Base-by-base conservation (phyloP, 37 sponge, comb jelly and placozoan species). In the Corticium candelabrum region DNA sequence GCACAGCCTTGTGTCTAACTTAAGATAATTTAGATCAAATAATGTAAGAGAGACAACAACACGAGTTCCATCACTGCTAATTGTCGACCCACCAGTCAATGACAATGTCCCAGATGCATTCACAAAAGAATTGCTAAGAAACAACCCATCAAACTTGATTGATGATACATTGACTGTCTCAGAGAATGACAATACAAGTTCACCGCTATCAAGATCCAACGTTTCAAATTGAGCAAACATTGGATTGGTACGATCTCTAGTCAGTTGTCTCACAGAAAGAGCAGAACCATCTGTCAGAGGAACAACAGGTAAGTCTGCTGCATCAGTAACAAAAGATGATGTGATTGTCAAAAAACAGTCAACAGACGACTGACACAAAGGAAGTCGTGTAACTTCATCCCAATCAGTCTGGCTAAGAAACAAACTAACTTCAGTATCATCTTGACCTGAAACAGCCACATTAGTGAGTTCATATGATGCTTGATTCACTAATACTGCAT, bases 11-110 rank as follows among this genome's bases (percentile, higher is more conserved):
- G 32, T 72, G 69, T 80, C 75, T 15, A 69, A 79, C 68, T 91
- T 91, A n/a, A 91, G 68, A 38, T 32, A 40, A 43, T 85, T 91
- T 36, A 91, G 79, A 72, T 91, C 92, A 67, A 40, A 79, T 40
- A 67, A 69, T 31, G 78, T 68, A 3, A 91, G 76, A 39, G 38
- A 36, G 11, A 88, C 68, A 27, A 82, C 88, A 37, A 88, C 43
- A 11, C 32, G n/a, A 33, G 83, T 70, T 2, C 87, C 89, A 7
- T 50, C 75, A 68, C 77, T 50, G 7, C 75, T 68, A 29, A 2
- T 39, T 1, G 33, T 39, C 2, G n/a, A 2, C 34, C 41, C 57
- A 35, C 68, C 75, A 11, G 70, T 80, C 34, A 91, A 69, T 38
- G 57, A 38, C 5, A 84, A 67, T 36, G 69, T 41, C 35, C 81